phyloP scores from a whole-genome alignment of 2,888 invertebrate genomes.

The Xestia xanthographa region DNA sequence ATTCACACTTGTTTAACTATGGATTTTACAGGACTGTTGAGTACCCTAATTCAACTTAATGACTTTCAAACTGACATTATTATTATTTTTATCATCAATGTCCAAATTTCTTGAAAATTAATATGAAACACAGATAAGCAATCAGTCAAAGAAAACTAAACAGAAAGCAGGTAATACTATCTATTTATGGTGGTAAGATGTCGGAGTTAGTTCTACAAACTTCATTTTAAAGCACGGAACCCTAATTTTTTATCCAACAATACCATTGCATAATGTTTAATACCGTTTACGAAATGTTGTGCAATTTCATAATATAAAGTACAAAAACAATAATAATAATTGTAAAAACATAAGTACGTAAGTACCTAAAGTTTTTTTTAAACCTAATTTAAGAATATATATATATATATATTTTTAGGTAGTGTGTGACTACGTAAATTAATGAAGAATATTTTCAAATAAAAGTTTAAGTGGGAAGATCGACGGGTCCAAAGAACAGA shows the following conservation, averaged over 20 bases:
- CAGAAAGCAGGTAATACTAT: neutral
- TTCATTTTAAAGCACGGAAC: constrained; percentile 3
- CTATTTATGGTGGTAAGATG: neutral
- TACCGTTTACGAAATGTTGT: constrained; percentile 7
- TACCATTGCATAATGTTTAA: neutral
- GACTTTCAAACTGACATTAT: neutral
- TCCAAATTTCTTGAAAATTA: neutral
- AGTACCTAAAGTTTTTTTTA: neutral
- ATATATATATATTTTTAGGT: neutral
- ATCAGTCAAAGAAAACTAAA: neutral
- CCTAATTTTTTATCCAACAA: neutral
- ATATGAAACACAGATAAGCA: neutral
- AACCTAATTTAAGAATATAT: neutral
- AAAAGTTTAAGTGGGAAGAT: neutral
- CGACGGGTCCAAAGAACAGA: neutral
- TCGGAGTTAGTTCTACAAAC: neutral
- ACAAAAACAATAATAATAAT: too few relatives aligned
- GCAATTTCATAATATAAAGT: neutral
- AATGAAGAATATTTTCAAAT: neutral
- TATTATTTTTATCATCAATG: neutral
- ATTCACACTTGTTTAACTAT: too few relatives aligned
- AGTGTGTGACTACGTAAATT: neutral
- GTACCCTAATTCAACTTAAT: neutral
- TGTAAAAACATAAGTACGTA: neutral
- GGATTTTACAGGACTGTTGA: neutral